Conservation (phyloP, 2,797 vertebrate species). For the Buceros bicornis region DNA sequence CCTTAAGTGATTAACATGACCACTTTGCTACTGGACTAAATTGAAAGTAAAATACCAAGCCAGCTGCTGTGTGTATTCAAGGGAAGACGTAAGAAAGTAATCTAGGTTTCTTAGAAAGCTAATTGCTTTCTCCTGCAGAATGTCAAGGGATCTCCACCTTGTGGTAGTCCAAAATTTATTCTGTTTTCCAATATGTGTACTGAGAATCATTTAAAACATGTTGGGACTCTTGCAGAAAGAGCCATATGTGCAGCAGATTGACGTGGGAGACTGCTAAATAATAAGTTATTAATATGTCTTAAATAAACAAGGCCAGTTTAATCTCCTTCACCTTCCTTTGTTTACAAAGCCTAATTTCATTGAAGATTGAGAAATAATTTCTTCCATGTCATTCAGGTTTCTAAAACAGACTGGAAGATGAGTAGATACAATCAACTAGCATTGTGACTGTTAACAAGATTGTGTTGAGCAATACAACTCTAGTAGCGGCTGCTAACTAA, state of each 20-base stretch:
- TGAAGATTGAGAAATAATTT: constrained; percentile 62
- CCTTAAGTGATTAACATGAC: neutral
- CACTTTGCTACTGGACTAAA: neutral
- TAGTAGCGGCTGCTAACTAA: neutral
- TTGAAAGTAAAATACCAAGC: neutral
- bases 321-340: constrained; percentile 14
- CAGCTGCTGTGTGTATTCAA: neutral
- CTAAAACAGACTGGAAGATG: neutral
- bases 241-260: neutral
- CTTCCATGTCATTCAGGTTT: neutral
- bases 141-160: neutral
- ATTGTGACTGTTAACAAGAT: neutral
- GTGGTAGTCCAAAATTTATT: neutral
- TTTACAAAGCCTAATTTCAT: constrained; percentile 46
- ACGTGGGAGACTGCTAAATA: constrained; percentile 14
- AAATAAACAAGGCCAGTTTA: constrained; percentile 50
- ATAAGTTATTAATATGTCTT: constrained; percentile 35
- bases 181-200: neutral
- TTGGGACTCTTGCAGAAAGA: neutral
- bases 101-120: neutral
- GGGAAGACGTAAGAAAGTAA: neutral
- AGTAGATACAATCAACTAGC: neutral
- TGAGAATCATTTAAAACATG: neutral
- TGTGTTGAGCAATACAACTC: neutral
- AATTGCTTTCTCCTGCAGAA: neutral